Percentiles rank a stretch among this genome's conserved stretches.
These are phyloP conservation scores for Drosophila mettleri DNA, from an alignment of 2,888 invertebrate species.

Conservation along the genomic window DNA sequence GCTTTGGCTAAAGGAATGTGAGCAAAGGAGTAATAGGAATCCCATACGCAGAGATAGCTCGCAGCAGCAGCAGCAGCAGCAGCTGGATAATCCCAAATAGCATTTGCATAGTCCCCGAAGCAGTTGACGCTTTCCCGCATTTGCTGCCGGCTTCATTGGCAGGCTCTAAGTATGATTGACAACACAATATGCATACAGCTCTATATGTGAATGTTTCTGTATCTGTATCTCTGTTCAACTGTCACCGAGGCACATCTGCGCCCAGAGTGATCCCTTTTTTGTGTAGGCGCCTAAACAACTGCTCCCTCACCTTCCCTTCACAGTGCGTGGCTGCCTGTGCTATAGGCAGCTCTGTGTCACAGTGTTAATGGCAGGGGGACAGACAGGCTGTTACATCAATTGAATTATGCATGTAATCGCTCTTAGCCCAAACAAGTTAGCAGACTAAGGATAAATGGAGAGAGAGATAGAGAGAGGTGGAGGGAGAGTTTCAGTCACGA, in stretches of 20 bases:
- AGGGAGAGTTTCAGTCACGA: slow-evolving; percentile 12
- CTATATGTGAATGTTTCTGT: slow-evolving; percentile 22
- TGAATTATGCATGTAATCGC: slow-evolving; percentile 77
- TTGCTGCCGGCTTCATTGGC: slow-evolving; percentile 38
- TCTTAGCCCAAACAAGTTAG: slow-evolving; percentile 41
- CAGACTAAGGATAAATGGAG: no score
- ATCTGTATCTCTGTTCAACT: slow-evolving; percentile 21
- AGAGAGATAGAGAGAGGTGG: not conserved
- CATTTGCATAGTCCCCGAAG: slow-evolving; percentile 65
- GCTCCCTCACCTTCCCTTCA: not conserved
- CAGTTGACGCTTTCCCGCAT: slow-evolving; percentile 20
- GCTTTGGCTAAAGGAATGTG: not conserved
- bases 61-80: slow-evolving; percentile 32
- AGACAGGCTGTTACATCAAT: slow-evolving; percentile 65
- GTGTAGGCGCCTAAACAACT: not conserved
- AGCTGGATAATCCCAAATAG: slow-evolving; percentile 53
- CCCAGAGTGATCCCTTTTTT: slow-evolving; percentile 47
- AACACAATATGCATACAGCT: slow-evolving; percentile 39
- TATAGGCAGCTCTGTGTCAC: not conserved
- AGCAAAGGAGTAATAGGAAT: not conserved
- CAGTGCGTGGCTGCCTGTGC: not conserved
- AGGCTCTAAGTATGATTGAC: slow-evolving; percentile 70
- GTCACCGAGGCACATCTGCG: slow-evolving; percentile 41
- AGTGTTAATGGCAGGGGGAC: not conserved
- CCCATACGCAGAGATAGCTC: slow-evolving; percentile 2